Evolutionary conservation across 2,797 vertebrate genomes (phyloP), one percentile per base, ranked within the genome.

Genomic region (Helicolenus hilgendorfi): DNA sequence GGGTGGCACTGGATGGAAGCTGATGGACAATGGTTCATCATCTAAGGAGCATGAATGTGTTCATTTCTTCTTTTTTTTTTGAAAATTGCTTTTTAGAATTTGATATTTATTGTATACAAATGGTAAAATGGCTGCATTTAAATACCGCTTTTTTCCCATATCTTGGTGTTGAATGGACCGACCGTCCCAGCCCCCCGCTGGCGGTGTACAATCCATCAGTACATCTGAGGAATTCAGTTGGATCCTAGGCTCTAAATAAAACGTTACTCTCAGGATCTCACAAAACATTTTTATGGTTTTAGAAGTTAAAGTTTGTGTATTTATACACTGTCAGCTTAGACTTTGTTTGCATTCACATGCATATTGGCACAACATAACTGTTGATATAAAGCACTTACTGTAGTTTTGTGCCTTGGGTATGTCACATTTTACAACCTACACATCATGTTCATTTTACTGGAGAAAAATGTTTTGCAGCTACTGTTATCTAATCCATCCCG

Each of bases 101-200:
- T 35, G 0, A 49, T 27, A 49, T 81, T 62, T 64, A n/a, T 59
- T 53, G 20, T 49, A 15, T 41, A 56, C 22, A 20, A 49, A 5
- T 58, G 49, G 24, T 35, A 18, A 41, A 64, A 58, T 69, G 55
- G 45, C 38, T 77, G 11, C 24, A 55, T 82, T 71, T 81, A 18
- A 70, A 27, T 35, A 53, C 29, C 1, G 3, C 27, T 64, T 73
- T 33, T 35, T 1, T 20, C 0, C 45, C 55, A 58, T 58, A 26
- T 22, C 10, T 56, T 56, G 53, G 0, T 22, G 53, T 56, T 56
- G 20, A 45, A 45, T 7, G 41, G 41, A 45, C 55, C 22, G 22
- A 56, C 55, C n/a, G 11, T 73, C 14, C 5, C 1, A 9, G 27
- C 11, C 18, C 11, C 11, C 5, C 5, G 4, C 22, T 65, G 18